These are phyloP conservation scores for Aporrectodea caliginosa DNA, from an alignment of 1,140 invertebrate species.

Conservation along the genomic window DNA sequence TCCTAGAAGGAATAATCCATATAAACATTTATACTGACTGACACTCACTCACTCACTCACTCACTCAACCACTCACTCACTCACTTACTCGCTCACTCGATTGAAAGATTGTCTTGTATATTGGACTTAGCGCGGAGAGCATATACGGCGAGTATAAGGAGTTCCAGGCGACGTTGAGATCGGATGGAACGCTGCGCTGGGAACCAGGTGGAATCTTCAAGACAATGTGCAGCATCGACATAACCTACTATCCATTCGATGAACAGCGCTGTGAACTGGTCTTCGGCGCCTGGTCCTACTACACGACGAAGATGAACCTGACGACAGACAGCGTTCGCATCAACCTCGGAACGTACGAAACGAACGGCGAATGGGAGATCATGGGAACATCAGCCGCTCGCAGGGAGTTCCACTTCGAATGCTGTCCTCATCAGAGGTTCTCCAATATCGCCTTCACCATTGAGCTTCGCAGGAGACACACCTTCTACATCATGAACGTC, in stretches of 20 bases:
- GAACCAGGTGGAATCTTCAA: slow-evolving; percentile 34
- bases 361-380: slow-evolving; percentile 33
- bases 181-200: slow-evolving; percentile 29
- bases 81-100: no score
- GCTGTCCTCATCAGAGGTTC: slow-evolving; percentile 26
- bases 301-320: slow-evolving; percentile 36
- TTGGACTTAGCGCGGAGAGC: no score
- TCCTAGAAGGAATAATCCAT: no score
- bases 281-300: slow-evolving; percentile 34
- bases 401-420: slow-evolving; percentile 29
- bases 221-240: slow-evolving; percentile 34
- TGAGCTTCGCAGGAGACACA: slow-evolving; percentile 24
- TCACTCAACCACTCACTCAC: no score
- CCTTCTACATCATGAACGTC: slow-evolving; percentile 35
- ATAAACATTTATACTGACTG: no score
- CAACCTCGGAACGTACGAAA: slow-evolving; percentile 32
- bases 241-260: slow-evolving; percentile 34
- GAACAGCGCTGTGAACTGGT: slow-evolving; percentile 29
- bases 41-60: no score
- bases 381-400: slow-evolving; percentile 4
- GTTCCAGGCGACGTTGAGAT: slow-evolving; percentile 29
- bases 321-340: slow-evolving; percentile 17
- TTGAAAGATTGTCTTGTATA: no score
- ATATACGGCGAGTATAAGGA: slow-evolving; percentile 33
- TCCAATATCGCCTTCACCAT: slow-evolving; percentile 31